Conservation (phyloP, 1,140 invertebrate genomes). For the Subanguina moxae region DNA sequence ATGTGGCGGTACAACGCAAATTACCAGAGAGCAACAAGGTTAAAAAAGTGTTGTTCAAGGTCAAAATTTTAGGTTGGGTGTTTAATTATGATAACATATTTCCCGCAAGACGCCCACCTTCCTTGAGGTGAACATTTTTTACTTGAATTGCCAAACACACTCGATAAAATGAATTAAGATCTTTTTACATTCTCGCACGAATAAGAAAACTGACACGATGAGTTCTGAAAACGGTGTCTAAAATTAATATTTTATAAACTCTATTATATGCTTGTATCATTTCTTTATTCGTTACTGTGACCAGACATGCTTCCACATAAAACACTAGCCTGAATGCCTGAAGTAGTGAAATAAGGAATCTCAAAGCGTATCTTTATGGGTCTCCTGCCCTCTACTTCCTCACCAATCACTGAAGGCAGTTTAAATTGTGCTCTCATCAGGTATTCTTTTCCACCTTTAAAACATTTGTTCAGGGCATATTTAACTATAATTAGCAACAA, state of each 20-base stretch:
- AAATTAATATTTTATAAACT: background rate
- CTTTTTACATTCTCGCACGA: background rate
- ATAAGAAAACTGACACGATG: background rate
- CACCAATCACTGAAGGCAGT: conserved; percentile 89
- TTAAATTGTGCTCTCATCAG: conserved; percentile 98
- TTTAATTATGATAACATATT: no score
- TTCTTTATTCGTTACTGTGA: background rate
- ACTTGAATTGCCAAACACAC: no score
- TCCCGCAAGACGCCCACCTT: no score
- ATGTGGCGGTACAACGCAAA: no score
- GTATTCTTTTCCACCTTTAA: conserved; percentile 81
- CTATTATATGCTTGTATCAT: background rate
- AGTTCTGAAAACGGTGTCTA: background rate
- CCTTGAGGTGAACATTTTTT: no score
- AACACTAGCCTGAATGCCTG: conserved; percentile 83
- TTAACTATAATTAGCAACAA: no score
- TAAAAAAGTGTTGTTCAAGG: no score
- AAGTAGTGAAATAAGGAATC: conserved; percentile 99
- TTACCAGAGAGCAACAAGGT: no score
- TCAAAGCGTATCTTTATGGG: conserved; percentile 99
- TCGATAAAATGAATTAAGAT: no score
- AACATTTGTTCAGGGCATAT: conserved; percentile 8
- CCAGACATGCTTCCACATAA: background rate
- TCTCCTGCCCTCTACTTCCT: conserved; percentile 91
- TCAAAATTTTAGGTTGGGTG: no score